Base-by-base conservation (phyloP, 2,888 invertebrate species). In the Tetropium fuscum region DNA sequence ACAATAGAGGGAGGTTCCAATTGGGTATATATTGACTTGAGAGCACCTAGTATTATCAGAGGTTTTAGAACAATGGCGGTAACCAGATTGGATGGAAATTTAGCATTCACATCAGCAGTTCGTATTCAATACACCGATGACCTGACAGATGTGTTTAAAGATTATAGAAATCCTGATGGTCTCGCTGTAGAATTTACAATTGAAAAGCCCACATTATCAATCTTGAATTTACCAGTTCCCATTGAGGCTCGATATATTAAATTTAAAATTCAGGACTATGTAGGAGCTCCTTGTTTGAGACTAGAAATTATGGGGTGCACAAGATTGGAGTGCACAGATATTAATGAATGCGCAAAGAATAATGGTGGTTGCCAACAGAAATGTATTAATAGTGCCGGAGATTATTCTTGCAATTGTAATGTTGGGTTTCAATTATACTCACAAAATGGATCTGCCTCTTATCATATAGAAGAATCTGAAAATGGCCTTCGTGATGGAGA, bases 331-430 rank as follows among this genome's bases (percentile, higher is more conserved):
- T 97, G 96, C 77, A 85, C 87, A 10, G 96, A 97, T 76, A 86
- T 94, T 38, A 95, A 97, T 74, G 96, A 97, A 78, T 97, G 96
- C 77, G 86, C 87, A 38, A 87, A 86, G 20, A 89, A 90, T 68
- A 96, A 96, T 75, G 96, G 96, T 8, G 95, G 95, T 10, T 97
- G 96, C 80, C 93, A 95, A 74, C 96, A 96, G 75, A 95, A 95
- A 82, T 97, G 96, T 81, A 86, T 94, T 36, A 97, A 96, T 77
- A 91, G 90, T 58, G 93, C 95, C 27, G 97, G 97, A 62, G 89
- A 92, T 76, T 96, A 88, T 76, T 88, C 92, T 1, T 98, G 97
- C 74, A 88, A 89, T 62, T 98, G 98, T 77, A 94, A 94, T 75
- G 88, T 93, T 36, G 98, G 98, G 6, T 98, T 89, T 76, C 95